Percentiles rank a stretch among this genome's conserved stretches.
phyloP scores from a whole-genome alignment of 2,888 invertebrate species.

The Hymenopus coronatus region DNA sequence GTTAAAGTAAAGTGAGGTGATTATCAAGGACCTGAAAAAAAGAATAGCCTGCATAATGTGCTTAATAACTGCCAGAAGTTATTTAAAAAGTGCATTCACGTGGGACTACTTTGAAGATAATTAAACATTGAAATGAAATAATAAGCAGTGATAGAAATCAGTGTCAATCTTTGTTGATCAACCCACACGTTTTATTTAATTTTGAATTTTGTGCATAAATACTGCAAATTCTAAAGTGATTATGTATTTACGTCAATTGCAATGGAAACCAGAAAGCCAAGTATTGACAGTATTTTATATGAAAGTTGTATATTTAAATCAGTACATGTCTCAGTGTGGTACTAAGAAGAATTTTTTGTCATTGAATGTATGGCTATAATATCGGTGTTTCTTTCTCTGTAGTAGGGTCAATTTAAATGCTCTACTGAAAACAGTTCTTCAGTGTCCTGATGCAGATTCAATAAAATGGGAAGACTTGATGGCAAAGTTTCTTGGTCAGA shows the following conservation, averaged over 20 bases:
- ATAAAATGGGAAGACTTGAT: constrained; percentile 72
- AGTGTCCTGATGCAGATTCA: constrained; percentile 46
- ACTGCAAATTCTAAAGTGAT: not conserved
- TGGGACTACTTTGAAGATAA: too few species aligned
- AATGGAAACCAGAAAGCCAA: not conserved
- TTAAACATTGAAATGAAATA: too few species aligned
- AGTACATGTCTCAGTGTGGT: not conserved
- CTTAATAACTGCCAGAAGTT: too few species aligned
- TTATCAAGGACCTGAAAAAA: too few species aligned
- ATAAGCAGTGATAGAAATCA: too few species aligned
- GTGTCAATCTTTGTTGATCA: too few species aligned
- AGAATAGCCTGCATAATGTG: too few species aligned
- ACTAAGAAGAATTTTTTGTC: not conserved
- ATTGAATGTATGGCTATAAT: not conserved
- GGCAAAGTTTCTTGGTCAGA: constrained; percentile 60
- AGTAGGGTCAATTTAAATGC: constrained; percentile 59
- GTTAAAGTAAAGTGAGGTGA: too few species aligned
- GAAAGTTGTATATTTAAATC: not conserved
- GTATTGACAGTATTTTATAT: not conserved
- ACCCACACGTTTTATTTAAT: not conserved
- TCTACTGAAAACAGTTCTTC: constrained; percentile 48
- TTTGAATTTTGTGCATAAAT: not conserved
- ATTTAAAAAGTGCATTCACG: too few species aligned
- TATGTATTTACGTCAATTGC: not conserved
- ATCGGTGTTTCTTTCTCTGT: constrained; percentile 33